Evolutionary conservation across 2,888 invertebrate genomes (phyloP).

Genomic region (Anoplius nigerrimus): DNA sequence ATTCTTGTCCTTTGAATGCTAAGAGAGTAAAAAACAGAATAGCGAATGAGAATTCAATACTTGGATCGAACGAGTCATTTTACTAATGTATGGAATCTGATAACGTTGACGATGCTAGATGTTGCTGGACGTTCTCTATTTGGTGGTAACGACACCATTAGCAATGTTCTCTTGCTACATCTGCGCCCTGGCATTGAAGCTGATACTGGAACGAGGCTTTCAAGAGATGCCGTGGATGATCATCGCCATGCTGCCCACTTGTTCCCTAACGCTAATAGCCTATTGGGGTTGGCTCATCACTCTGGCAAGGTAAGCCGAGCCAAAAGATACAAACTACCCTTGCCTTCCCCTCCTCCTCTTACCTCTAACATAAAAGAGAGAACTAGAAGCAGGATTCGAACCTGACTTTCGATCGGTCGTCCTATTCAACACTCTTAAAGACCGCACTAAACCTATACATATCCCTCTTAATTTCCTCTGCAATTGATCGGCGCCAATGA

Average conservation of each 20-base stretch:
- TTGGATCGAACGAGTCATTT: no score
- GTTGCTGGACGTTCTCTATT: constrained; percentile 69
- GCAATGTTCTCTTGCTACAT: constrained; percentile 71
- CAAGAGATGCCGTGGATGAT: constrained; percentile 71
- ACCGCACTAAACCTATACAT: neutral
- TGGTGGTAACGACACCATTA: constrained; percentile 69
- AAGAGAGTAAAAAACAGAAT: no score
- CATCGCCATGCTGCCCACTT: constrained; percentile 71
- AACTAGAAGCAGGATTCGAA: no score
- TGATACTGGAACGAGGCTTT: constrained; percentile 64
- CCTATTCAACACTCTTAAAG: neutral
- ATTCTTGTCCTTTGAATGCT: no score
- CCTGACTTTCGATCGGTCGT: no score
- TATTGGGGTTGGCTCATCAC: constrained; percentile 73
- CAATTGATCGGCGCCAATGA: no score
- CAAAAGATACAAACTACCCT: no score
- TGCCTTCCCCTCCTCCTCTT: no score
- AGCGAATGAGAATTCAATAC: no score
- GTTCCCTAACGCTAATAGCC: constrained; percentile 68
- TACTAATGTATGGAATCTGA: neutral
- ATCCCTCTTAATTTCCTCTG: no score
- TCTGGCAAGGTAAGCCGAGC: constrained; percentile 64
- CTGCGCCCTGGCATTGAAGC: constrained; percentile 65
- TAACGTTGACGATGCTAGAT: constrained; percentile 60
- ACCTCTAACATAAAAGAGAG: no score